Evolutionary conservation across 2,888 invertebrate genomes (phyloP), one percentile per base, ranked within the genome.

Genomic region (Sycophila texana): DNA sequence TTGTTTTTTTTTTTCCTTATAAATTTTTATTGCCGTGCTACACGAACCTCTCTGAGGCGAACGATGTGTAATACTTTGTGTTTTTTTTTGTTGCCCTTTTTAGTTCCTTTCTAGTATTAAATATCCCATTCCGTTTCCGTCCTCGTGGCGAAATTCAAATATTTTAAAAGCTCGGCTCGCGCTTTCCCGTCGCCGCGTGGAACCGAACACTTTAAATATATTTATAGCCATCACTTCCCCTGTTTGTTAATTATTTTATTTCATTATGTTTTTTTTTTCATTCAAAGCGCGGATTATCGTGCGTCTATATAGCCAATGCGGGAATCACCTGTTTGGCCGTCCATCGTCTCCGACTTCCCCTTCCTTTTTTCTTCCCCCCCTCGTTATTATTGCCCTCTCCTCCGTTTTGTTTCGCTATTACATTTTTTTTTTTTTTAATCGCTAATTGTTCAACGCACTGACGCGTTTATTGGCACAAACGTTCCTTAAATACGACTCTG

Each of bases 1-100:
- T 30, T 7, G 4, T 39, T 10, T 10, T 39, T 22, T 49, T n/a
- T 49, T 39, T 18, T 58, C 60, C 71, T 74, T 22, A 70, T 47
- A 60, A n/a, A 70, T 70, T 77, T 80, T 77, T 80, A 80, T 80
- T 80, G 80, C 80, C 80, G 80, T 80, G 80, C 74, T 80, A 80
- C 77, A 80, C 77, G 80, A 80, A 73, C 77, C 76, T 80, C 80
- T 26, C 22, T 39, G 79, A 79, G 76, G 73, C 68, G 77, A 74
- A 80, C 61, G 67, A 61, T 68, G 76, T 68, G 61, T 68, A 80
- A 77, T 80, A 79, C 74, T 68, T 81, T 79, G 61, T 1, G 39
- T 73, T 66, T 61, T 70, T 20, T 66, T 66, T 75, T 61, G 67
- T 61, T 67, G 39, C 20, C 55, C 14, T 61, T 75, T 7, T 75